Evolutionary conservation across 1,140 invertebrate genomes (phyloP).

Genomic region (Spodoptera frugiperda): DNA sequence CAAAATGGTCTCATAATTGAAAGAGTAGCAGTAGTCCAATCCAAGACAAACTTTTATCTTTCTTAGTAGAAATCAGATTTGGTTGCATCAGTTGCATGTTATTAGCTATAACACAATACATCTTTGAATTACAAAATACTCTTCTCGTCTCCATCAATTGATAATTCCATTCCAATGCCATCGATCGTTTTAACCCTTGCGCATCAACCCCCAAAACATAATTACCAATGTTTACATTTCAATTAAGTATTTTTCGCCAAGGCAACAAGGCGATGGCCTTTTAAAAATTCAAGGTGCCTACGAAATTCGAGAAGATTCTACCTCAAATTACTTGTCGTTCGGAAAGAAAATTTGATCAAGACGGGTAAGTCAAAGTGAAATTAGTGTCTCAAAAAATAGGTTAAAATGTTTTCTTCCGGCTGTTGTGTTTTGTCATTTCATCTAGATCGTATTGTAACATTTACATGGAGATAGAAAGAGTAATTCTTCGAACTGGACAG

Average conservation of each 20-base stretch:
- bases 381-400: conserved; percentile 2
- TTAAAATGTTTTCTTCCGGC: background rate
- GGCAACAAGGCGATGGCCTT: background rate
- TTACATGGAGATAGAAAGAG: background rate
- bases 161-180: background rate
- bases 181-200: background rate
- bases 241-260: background rate
- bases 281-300: conserved; percentile 6
- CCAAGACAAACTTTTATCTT: too few species aligned
- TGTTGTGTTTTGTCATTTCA: background rate
- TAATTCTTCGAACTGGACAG: background rate
- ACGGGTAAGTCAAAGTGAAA: conserved; percentile 1
- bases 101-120: too few species aligned
- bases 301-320: background rate
- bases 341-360: conserved; percentile 4
- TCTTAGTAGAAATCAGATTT: too few species aligned
- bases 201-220: background rate
- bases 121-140: too few species aligned
- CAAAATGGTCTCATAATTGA: too few species aligned
- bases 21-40: too few species aligned
- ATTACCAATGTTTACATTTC: background rate
- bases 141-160: too few species aligned
- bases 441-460: background rate
- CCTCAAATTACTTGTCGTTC: too few species aligned
- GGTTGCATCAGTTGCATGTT: too few species aligned